Evolutionary conservation across 2,113 vertebrate species (phyloP).

Genomic region (Nematolebias whitei): DNA sequence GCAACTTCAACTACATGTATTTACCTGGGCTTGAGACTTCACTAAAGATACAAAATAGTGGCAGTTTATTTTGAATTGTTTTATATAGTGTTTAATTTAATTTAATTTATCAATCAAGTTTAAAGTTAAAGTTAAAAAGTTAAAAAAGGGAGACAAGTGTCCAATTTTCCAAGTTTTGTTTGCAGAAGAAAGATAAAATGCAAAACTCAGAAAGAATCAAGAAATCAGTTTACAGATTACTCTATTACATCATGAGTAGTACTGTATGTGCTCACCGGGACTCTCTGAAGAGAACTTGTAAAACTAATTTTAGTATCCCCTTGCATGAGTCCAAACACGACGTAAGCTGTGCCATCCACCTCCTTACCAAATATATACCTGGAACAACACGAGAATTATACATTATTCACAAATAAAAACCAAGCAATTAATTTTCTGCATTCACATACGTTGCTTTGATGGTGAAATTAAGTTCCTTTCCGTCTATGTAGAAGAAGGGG

Average conservation of each 20-base stretch:
- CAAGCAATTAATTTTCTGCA: not conserved
- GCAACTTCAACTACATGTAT: too few relatives aligned
- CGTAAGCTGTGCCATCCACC: constrained; percentile 78
- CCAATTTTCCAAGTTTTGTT: too few relatives aligned
- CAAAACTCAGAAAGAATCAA: not conserved
- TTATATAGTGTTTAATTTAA: too few relatives aligned
- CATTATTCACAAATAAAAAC: not conserved
- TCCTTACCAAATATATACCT: constrained; percentile 84
- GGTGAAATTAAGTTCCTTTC: constrained; percentile 61
- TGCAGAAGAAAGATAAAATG: not conserved
- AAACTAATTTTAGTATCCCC: constrained; percentile 69
- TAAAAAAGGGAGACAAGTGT: too few relatives aligned
- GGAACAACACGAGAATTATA: not conserved
- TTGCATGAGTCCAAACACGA: constrained; percentile 80
- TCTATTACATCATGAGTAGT: not conserved
- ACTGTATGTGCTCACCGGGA: constrained; percentile 63
- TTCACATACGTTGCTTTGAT: constrained; percentile 65
- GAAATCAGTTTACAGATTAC: too few relatives aligned
- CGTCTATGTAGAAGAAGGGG: constrained; percentile 82
- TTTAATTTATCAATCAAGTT: too few relatives aligned
- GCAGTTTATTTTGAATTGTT: too few relatives aligned
- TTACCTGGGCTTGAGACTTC: too few relatives aligned
- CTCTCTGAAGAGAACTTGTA: constrained; percentile 73
- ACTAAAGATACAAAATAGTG: too few relatives aligned
- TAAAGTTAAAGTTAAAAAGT: too few relatives aligned